A percentile compares a stretch with the other conserved stretches of the same genome.
Evolutionary conservation across 2,888 invertebrate species (phyloP).

Genomic region (Philonicus albiceps): DNA sequence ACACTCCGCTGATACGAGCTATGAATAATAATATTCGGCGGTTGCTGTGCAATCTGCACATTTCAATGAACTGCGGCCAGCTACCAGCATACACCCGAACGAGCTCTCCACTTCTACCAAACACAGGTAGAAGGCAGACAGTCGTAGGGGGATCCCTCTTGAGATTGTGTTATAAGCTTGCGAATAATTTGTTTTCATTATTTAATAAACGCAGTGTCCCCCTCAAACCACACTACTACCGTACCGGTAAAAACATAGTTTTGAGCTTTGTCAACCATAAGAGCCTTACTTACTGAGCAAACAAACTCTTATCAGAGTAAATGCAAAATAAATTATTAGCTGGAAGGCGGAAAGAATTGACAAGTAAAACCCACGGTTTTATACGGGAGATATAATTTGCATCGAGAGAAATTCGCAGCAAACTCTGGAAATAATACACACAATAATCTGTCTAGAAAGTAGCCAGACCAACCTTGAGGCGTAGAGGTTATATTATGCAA

Average conservation of each 20-base stretch:
- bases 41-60: conserved; percentile 8
- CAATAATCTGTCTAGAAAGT: background rate
- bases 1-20: conserved; percentile 11
- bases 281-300: background rate
- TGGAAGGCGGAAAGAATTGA: background rate
- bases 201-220: background rate
- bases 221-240: background rate
- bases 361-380: background rate
- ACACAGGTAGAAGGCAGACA: background rate
- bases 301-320: background rate
- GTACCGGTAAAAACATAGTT: background rate
- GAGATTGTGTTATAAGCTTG: background rate
- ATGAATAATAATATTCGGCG: conserved; percentile 33
- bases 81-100: conserved; percentile 2
- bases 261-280: background rate
- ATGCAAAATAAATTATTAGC: background rate
- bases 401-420: background rate
- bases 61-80: conserved; percentile 21
- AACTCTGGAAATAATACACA: background rate
- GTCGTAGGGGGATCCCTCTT: background rate
- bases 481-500: background rate
- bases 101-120: background rate
- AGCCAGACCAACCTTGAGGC: background rate
- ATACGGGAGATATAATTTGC: background rate
- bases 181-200: background rate